A percentile compares a stretch with the other conserved stretches of the same genome.
These are phyloP conservation scores for Sternarchorhynchus goeldii DNA, from an alignment of 2,797 vertebrate genomes.

Conservation along the genomic window DNA sequence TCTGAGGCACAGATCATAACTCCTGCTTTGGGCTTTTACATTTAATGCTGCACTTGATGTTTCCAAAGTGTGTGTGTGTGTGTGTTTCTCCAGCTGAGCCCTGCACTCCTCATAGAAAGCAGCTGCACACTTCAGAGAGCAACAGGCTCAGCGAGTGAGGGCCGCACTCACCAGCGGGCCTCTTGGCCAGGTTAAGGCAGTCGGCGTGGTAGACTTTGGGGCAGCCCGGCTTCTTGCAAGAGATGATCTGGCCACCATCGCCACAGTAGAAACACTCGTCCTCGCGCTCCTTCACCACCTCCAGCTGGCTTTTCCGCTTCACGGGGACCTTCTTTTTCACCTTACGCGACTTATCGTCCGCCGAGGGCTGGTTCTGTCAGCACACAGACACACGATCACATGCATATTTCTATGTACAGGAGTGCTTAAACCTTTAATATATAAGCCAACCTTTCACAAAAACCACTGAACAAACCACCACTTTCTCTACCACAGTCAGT, in stretches of 20 bases:
- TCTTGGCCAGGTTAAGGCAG: slow-evolving; percentile 95
- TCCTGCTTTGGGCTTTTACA: too few species aligned
- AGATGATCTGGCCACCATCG: slow-evolving; percentile 93
- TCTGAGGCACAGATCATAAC: too few species aligned
- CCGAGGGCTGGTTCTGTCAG: slow-evolving; percentile 85
- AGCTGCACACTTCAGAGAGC: not conserved
- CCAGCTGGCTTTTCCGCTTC: slow-evolving; percentile 88
- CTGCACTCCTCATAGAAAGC: not conserved
- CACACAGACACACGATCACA: not conserved
- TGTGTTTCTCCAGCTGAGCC: not conserved
- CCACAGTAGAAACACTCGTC: slow-evolving; percentile 98
- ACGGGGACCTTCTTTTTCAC: slow-evolving; percentile 81
- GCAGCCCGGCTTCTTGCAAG: slow-evolving; percentile 95
- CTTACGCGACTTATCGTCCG: slow-evolving; percentile 88
- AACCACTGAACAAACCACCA: too few species aligned
- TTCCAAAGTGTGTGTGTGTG: too few species aligned
- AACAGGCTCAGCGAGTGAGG: not conserved
- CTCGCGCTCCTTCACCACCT: slow-evolving; percentile 90
- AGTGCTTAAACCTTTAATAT: too few species aligned
- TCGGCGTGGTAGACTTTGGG: slow-evolving; percentile 98
- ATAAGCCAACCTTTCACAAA: too few species aligned
- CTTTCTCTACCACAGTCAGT: too few species aligned
- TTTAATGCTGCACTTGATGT: too few species aligned
- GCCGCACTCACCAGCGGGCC: slow-evolving; percentile 86
- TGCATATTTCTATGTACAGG: not conserved